Evolutionary conservation across 2,797 vertebrate genomes (phyloP).

Genomic region (Brachyalestes nurse): DNA sequence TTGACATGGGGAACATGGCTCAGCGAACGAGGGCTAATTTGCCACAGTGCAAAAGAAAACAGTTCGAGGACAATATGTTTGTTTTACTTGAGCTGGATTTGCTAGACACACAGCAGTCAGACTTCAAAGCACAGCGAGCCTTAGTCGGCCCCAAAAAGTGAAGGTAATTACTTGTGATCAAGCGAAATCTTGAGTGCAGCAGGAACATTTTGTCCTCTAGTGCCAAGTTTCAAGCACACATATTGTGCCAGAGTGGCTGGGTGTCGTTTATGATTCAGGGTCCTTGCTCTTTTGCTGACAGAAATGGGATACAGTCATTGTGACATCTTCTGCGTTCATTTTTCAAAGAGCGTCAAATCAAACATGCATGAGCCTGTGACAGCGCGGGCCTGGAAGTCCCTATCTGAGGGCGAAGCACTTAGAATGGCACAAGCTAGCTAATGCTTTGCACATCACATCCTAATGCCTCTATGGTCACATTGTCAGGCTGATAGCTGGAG

Average conservation of each 20-base stretch:
- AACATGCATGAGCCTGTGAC: conserved; percentile 78
- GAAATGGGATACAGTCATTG: conserved; percentile 74
- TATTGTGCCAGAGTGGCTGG: conserved; percentile 72
- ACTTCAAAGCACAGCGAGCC: conserved; percentile 73
- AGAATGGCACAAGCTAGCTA: conserved; percentile 58
- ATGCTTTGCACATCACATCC: conserved; percentile 55
- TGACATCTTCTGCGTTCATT: conserved; percentile 73
- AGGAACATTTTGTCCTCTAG: conserved; percentile 79
- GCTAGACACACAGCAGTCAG: conserved; percentile 72
- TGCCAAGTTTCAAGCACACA: conserved; percentile 66
- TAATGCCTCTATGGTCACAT: conserved; percentile 53
- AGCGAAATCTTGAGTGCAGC: conserved; percentile 74
- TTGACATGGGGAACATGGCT: conserved; percentile 52
- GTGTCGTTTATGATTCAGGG: conserved; percentile 80
- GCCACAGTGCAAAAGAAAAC: conserved; percentile 55
- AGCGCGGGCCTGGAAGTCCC: conserved; percentile 66
- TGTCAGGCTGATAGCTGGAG: conserved; percentile 54
- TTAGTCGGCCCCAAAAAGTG: conserved; percentile 69
- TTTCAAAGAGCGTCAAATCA: conserved; percentile 78
- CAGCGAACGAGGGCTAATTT: conserved; percentile 54
- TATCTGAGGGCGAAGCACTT: conserved; percentile 60
- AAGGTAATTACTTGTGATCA: conserved; percentile 77
- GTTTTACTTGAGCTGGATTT: conserved; percentile 83
- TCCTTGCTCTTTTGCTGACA: conserved; percentile 62
- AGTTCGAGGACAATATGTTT: conserved; percentile 76